phyloP scores from a whole-genome alignment of 2,797 vertebrate genomes.

The Acanthis flammea region DNA sequence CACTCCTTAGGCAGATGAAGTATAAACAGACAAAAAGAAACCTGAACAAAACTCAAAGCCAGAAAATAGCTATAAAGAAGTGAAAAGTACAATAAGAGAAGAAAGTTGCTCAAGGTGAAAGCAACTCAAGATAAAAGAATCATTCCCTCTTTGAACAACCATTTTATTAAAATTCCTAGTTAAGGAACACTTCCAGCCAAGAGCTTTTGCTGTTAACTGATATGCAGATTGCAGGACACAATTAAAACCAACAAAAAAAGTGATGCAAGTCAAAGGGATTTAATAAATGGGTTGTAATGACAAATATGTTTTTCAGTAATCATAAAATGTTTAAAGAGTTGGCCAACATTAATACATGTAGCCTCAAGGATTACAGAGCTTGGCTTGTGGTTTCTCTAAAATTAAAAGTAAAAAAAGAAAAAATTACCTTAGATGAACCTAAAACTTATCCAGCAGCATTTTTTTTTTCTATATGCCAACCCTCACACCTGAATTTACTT shows the following conservation, averaged over 20 bases:
- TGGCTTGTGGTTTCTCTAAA: neutral
- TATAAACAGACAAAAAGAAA: neutral
- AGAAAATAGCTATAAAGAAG: neutral
- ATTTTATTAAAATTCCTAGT: conserved; percentile 1
- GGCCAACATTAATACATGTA: neutral
- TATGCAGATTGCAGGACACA: neutral
- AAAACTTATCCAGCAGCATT: neutral
- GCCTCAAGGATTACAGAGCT: neutral
- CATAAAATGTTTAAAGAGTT: neutral
- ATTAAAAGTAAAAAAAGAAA: neutral
- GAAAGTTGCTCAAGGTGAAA: neutral
- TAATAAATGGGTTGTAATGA: conserved; percentile 1
- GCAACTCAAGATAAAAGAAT: conserved; percentile 16
- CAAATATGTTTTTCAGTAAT: neutral
- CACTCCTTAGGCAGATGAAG: neutral
- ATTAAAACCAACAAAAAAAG: neutral
- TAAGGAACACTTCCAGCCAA: neutral
- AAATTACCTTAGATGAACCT: conserved; percentile 18
- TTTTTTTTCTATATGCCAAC: neutral
- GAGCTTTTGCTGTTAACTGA: neutral
- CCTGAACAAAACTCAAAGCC: neutral
- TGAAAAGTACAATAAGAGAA: neutral
- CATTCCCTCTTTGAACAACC: conserved; percentile 3
- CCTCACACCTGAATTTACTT: neutral
- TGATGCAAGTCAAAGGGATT: neutral